Conservation (phyloP, 2,888 invertebrate species). For the Cybosia mesomella region DNA sequence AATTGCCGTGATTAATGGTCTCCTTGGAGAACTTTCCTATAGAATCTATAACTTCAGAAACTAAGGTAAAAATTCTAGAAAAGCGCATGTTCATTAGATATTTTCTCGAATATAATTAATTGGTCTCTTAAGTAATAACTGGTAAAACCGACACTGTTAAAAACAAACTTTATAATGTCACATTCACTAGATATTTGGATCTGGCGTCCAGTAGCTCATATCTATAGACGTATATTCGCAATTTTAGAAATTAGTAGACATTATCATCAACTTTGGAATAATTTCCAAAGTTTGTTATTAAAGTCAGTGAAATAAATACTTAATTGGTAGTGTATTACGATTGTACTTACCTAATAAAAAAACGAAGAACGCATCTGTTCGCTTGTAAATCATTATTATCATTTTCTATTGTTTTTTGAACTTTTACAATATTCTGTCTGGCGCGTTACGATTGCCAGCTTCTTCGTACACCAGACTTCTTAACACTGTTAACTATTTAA, state of each 20-base stretch:
- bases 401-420: not conserved
- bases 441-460: not conserved
- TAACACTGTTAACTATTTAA: not conserved
- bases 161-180: no score
- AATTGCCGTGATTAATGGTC: conserved; percentile 9
- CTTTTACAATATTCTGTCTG: not conserved
- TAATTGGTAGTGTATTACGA: not conserved
- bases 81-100: not conserved
- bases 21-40: not conserved
- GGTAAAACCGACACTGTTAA: no score
- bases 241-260: no score
- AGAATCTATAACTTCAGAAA: not conserved
- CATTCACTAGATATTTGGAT: no score
- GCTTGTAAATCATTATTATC: conserved; percentile 5
- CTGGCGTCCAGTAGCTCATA: no score
- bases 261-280: no score
- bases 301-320: not conserved
- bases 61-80: not conserved
- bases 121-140: no score
- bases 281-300: not conserved
- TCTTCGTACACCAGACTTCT: not conserved
- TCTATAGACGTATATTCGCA: no score
- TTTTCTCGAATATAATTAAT: no score
- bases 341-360: conserved; percentile 12
- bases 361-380: not conserved